These are phyloP conservation scores for Ailurus styani DNA, from an alignment of 2,113 vertebrate genomes.

Conservation along the genomic window DNA sequence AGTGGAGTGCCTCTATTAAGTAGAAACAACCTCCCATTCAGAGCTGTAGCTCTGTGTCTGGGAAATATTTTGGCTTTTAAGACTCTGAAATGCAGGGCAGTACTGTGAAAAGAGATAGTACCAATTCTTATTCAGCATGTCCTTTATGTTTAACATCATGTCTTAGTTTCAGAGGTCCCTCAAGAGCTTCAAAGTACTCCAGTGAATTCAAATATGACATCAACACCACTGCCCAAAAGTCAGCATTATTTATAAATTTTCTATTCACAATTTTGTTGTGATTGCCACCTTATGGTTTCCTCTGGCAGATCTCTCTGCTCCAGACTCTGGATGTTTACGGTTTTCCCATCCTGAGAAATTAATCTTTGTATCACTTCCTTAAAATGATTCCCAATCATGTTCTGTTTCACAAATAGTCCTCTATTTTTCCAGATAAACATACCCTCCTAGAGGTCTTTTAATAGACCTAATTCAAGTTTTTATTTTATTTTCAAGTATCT, in stretches of 20 bases:
- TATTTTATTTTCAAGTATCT: not conserved
- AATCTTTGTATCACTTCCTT: not conserved
- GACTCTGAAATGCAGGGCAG: not conserved
- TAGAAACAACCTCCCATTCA: not conserved
- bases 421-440: not conserved
- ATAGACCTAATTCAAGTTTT: not conserved
- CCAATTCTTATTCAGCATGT: not conserved
- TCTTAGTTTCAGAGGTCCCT: not conserved
- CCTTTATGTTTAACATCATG: not conserved
- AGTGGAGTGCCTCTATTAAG: not conserved
- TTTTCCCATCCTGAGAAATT: not conserved
- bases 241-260: not conserved
- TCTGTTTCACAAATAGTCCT: not conserved
- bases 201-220: not conserved
- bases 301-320: not conserved
- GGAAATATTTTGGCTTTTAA: not conserved
- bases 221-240: not conserved
- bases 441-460: not conserved
- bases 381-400: not conserved
- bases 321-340: not conserved
- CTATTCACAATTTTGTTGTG: not conserved
- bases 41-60: not conserved
- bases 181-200: not conserved
- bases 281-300: not conserved
- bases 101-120: not conserved